A percentile compares a stretch with the other conserved stretches of the same genome.
Evolutionary conservation across 1,140 invertebrate species (phyloP).

Genomic region (Aphelenchoides avenae): DNA sequence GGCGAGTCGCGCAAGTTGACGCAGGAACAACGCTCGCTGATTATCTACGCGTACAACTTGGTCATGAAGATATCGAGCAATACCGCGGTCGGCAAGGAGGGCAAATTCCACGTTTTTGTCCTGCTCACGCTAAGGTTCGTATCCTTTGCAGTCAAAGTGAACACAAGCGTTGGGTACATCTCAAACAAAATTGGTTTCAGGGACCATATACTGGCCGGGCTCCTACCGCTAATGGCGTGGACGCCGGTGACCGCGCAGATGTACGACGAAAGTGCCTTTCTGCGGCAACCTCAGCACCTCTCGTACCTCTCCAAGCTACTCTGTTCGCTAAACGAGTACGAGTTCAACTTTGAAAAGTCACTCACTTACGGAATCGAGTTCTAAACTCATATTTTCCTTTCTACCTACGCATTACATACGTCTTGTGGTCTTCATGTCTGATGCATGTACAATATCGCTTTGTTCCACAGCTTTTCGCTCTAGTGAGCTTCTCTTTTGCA

Average conservation of each 20-base stretch:
- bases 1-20: slow-evolving; percentile 45
- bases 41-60: slow-evolving; percentile 62
- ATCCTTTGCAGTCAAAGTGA: slow-evolving; percentile 5
- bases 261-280: slow-evolving; percentile 91
- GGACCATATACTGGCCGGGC: slow-evolving; percentile 82
- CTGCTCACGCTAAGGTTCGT: slow-evolving; percentile 78
- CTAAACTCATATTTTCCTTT: slow-evolving; percentile 7
- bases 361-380: slow-evolving; percentile 78
- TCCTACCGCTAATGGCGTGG: slow-evolving; percentile 78
- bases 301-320: slow-evolving; percentile 86
- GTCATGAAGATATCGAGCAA: slow-evolving; percentile 73
- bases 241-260: slow-evolving; percentile 80
- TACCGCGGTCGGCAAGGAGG: slow-evolving; percentile 87
- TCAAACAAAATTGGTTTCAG: slow-evolving; percentile 64
- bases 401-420: slow-evolving; percentile 1
- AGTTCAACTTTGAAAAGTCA: slow-evolving; percentile 85
- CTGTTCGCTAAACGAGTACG: slow-evolving; percentile 82
- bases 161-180: slow-evolving; percentile 8
- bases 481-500: too few relatives aligned
- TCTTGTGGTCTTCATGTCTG: neutral
- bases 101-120: slow-evolving; percentile 92
- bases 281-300: slow-evolving; percentile 76
- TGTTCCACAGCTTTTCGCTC: too few relatives aligned
- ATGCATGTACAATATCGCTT: too few relatives aligned
- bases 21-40: slow-evolving; percentile 52